Conservation (phyloP, 2,888 invertebrate species). For the Allacma fusca region DNA sequence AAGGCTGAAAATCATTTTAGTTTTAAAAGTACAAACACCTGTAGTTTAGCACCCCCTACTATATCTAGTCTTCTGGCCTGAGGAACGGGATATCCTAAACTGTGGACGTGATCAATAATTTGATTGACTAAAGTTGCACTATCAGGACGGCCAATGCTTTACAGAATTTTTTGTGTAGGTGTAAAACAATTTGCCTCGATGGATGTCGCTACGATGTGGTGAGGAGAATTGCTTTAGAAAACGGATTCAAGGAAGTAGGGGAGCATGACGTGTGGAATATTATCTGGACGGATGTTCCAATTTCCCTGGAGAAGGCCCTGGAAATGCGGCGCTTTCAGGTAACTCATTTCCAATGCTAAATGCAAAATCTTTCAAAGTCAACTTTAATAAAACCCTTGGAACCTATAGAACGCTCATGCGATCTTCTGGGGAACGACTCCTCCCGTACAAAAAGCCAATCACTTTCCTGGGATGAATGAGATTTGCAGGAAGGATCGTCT, state of each 20-base stretch:
- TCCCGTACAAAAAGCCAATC: slow-evolving; percentile 75
- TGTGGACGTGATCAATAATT: background rate
- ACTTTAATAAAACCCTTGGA: too few relatives aligned
- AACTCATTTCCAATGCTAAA: too few relatives aligned
- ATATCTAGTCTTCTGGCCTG: background rate
- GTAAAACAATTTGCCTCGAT: slow-evolving; percentile 70
- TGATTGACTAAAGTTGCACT: background rate
- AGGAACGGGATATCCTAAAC: slow-evolving; percentile 5
- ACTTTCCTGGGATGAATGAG: slow-evolving; percentile 90
- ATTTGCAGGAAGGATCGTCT: slow-evolving; percentile 89
- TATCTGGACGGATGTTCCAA: slow-evolving; percentile 88
- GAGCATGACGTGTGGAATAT: slow-evolving; percentile 88
- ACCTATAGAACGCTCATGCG: slow-evolving; percentile 35
- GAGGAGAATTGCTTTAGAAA: slow-evolving; percentile 73
- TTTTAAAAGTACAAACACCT: background rate
- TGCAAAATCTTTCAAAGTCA: too few relatives aligned
- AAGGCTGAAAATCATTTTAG: background rate
- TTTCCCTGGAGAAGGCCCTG: slow-evolving; percentile 84
- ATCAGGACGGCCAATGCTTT: background rate
- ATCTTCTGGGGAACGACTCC: slow-evolving; percentile 43
- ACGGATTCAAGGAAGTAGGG: slow-evolving; percentile 78
- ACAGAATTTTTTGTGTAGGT: background rate
- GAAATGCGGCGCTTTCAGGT: slow-evolving; percentile 85
- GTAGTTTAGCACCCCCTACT: background rate
- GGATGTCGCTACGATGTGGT: slow-evolving; percentile 80